Evolutionary conservation across 2,888 invertebrate species (phyloP).

Genomic region (Dolichopus griseipennis): DNA sequence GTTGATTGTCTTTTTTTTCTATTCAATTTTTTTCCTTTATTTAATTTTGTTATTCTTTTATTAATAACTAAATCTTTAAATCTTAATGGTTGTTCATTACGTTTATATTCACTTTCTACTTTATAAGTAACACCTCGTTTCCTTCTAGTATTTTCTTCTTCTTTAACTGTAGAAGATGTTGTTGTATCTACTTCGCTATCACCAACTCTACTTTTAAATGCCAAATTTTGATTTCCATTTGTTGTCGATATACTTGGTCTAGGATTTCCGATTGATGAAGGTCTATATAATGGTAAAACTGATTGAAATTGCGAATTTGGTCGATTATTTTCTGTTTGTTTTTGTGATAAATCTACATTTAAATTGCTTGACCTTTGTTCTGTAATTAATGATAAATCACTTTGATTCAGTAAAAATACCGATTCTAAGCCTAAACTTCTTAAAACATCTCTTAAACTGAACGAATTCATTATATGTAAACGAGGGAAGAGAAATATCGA

Average conservation of each 20-base stretch:
- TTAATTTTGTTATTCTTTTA: conserved; percentile 31
- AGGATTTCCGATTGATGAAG: neutral
- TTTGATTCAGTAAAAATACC: conserved; percentile 52
- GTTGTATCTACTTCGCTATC: neutral
- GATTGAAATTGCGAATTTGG: neutral
- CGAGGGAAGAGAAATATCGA: conserved; percentile 57
- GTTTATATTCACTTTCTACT: conserved; percentile 23
- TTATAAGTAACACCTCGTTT: conserved; percentile 28
- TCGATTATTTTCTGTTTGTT: neutral
- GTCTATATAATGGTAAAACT: neutral
- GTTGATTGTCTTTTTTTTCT: conserved; percentile 22
- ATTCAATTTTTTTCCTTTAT: conserved; percentile 24
- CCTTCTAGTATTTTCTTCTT: conserved; percentile 7
- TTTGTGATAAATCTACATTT: neutral
- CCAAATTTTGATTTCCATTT: neutral
- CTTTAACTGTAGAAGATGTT: conserved; percentile 7
- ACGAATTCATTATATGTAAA: conserved; percentile 56
- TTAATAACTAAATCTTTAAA: conserved; percentile 27
- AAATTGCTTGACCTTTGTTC: neutral
- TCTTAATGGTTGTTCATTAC: conserved; percentile 21
- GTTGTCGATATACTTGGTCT: neutral
- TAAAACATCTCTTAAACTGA: conserved; percentile 50
- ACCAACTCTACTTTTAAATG: neutral
- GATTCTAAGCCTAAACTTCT: conserved; percentile 51
- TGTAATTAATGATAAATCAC: conserved; percentile 61